Evolutionary conservation across 1,140 invertebrate genomes (phyloP), one percentile per base, ranked within the genome.

Genomic region (Diploscapter pachys): DNA sequence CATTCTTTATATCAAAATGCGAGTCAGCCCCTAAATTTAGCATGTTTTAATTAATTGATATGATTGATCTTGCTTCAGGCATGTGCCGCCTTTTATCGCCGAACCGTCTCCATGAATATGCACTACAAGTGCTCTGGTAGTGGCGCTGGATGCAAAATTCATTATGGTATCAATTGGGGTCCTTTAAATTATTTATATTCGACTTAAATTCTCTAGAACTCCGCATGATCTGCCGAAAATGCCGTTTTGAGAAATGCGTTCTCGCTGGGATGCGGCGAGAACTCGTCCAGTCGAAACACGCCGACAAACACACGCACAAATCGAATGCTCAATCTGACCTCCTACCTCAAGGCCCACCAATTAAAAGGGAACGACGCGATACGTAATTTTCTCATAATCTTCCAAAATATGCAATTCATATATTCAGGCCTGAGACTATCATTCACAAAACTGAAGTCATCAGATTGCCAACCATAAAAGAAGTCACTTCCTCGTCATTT

Each of bases 81-180:
- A 62, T 78, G 76, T 70, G 76, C 76, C 4, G 76, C 76, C 49
- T 78, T 78, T 54, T 78, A 74, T 68, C 71, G 76, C 9, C 57
- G 76, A 50, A 78, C 75, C 50, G 76, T 78, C 48, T 71, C 76
- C n/a, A 78, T 78, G 76, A 61, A 55, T 54, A 78, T 78, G 76
- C 66, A 59, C 48, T 78, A 78, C 72, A 59, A 78, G 51, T 78
- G 76, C 51, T 66, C 51, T 31, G 55, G 57, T 70, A 72, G 64
- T 9, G 31, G 31, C 31, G 63, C 51, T 9, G 66, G 56, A 2
- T 78, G 76, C 53, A 67, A 59, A 55, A 78, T 76, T 50, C 71
- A 78, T 53, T 70, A 70, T 66, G 76, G 71, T 31, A 31, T 73
- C 31, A 73, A 68, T 73, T 11, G 4, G 6, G 2, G 5, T 31